Conservation (phyloP, 2,888 invertebrate species). For the Mellilla xanthometata region DNA sequence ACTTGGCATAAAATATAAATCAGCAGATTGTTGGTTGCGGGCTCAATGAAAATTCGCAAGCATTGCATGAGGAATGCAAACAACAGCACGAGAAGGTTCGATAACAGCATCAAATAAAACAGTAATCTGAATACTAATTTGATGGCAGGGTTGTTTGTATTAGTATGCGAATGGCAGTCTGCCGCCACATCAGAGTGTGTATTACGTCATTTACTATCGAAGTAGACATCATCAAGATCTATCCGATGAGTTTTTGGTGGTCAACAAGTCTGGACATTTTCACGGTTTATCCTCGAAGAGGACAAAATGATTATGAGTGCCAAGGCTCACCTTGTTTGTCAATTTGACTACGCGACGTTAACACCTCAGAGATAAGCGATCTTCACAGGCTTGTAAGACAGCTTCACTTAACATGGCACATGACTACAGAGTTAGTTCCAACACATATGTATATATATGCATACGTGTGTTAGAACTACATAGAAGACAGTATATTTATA, state of each 20-base stretch:
- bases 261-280: constrained; percentile 22
- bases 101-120: constrained; percentile 6
- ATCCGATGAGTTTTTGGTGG: constrained; percentile 17
- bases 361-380: not conserved
- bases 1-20: constrained; percentile 8
- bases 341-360: not conserved
- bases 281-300: constrained; percentile 14
- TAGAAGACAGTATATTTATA: too few species aligned
- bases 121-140: constrained; percentile 38
- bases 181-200: constrained; percentile 37
- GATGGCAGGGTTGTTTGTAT: constrained; percentile 34
- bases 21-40: constrained; percentile 11
- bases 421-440: too few species aligned
- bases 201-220: constrained; percentile 39
- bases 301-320: constrained; percentile 15
- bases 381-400: too few species aligned
- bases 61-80: constrained; percentile 9
- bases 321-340: not conserved
- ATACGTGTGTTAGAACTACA: too few species aligned
- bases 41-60: constrained; percentile 15
- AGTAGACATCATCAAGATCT: constrained; percentile 6
- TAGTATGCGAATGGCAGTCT: constrained; percentile 45
- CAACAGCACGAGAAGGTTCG: not conserved
- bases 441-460: too few species aligned
- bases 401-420: too few species aligned